These are phyloP conservation scores for Anadara kagoshimensis DNA, from an alignment of 1,140 invertebrate species.

Conservation along the genomic window DNA sequence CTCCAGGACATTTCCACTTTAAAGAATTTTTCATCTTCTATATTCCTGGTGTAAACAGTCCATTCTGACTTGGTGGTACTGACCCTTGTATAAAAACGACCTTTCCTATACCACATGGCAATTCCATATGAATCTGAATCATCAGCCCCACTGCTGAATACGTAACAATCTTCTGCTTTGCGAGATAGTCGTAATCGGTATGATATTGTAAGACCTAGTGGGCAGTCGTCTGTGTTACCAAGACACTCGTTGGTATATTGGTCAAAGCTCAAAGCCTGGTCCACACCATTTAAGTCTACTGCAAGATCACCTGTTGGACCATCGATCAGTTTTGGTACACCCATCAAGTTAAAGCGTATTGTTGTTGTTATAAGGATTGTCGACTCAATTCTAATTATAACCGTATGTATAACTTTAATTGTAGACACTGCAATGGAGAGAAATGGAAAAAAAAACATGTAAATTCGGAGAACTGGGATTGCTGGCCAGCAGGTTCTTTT, in stretches of 20 bases:
- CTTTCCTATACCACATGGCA: constrained; percentile 48
- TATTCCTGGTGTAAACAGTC: constrained; percentile 40
- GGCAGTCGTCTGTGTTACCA: constrained; percentile 45
- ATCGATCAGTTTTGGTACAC: constrained; percentile 36
- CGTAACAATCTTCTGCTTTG: constrained; percentile 35
- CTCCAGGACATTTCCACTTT: constrained; percentile 55
- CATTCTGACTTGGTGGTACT: constrained; percentile 51
- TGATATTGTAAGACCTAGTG: constrained; percentile 48
- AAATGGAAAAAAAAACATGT: too few relatives aligned
- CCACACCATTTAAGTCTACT: constrained; percentile 45
- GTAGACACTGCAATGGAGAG: constrained; percentile 37
- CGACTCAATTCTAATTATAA: constrained; percentile 35
- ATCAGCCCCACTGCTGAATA: constrained; percentile 53
- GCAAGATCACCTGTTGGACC: constrained; percentile 47
- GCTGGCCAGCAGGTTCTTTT: too few relatives aligned
- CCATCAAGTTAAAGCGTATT: constrained; percentile 31
- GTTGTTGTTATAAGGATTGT: constrained; percentile 29
- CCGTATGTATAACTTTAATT: constrained; percentile 25
- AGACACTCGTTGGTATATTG: constrained; percentile 34
- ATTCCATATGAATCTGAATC: constrained; percentile 46
- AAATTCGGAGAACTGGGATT: too few relatives aligned
- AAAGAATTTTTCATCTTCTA: constrained; percentile 37
- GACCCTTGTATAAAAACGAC: constrained; percentile 42
- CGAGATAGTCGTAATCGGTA: constrained; percentile 46
- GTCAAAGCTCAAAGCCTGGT: constrained; percentile 43